Percentiles rank a stretch among this genome's conserved stretches.
phyloP scores from a whole-genome alignment of 2,888 invertebrate genomes.

The Exephanes ischioxanthus region DNA sequence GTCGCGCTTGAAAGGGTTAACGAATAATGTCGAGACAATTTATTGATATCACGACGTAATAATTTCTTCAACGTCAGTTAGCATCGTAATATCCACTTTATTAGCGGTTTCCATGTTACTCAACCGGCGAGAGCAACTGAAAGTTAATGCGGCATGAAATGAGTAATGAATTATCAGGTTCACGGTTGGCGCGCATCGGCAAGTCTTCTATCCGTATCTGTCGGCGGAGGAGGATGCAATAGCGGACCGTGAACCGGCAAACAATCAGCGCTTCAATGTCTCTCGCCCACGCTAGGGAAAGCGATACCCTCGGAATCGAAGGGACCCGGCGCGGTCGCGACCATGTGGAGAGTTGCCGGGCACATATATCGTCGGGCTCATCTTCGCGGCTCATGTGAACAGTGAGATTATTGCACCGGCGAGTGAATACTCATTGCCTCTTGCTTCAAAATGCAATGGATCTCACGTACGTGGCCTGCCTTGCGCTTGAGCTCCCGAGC shows the following conservation, averaged over 20 bases:
- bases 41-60: neutral
- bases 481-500: neutral
- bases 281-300: slow-evolving; percentile 8
- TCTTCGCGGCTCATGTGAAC: neutral
- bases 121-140: neutral
- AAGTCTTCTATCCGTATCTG: neutral
- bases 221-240: neutral
- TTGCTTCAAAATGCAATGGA: neutral
- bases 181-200: slow-evolving; percentile 2
- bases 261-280: neutral
- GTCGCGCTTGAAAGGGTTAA: neutral
- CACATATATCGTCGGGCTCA: neutral
- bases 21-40: neutral
- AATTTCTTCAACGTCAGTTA: neutral
- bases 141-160: neutral
- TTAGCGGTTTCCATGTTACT: neutral
- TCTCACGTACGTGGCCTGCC: neutral
- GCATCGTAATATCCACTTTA: neutral
- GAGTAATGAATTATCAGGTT: slow-evolving; percentile 11
- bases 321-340: neutral
- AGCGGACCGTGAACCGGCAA: neutral
- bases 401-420: neutral
- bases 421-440: neutral
- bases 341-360: neutral
- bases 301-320: neutral